Base-by-base conservation (phyloP, 2,888 invertebrate genomes). In the Adela reaumurella region DNA sequence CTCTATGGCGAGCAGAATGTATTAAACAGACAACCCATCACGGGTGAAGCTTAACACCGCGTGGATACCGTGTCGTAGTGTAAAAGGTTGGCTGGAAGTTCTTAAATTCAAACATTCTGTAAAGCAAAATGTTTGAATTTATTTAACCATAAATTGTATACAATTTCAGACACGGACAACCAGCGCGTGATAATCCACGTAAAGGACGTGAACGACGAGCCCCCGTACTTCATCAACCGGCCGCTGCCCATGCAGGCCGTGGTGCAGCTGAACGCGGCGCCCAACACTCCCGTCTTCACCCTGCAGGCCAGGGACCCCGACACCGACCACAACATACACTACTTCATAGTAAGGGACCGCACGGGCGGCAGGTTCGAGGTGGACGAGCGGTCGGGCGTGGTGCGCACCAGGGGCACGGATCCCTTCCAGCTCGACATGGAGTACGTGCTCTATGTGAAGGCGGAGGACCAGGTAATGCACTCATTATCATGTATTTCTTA, bases 241-340 rank as follows among this genome's bases (percentile, higher is more conserved):
- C 98, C 98, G 0, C 78, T 94, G 55, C 98, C 98, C 17, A 97
- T 97, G 93, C 94, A 97, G 72, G 94, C 97, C 1, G 96, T 97
- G 52, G 96, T 97, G 1, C 95, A 97, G 63, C 83, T 95, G 48
- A 97, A 97, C 67, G 96, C 97, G 3, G 92, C 94, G 3, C 92
- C 94, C 41, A 97, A 96, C 68, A 95, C 95, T 0, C 94, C 94
- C 4, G 96, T 97, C 3, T 97, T 96, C 74, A 96, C 96, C n/a
- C 85, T 99, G 19, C 94, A 96, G 68, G 98, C 98, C 16, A 81
- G 95, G 55, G 97, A 98, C 69, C 97, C 97, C 2, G 96, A 97
- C 66, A 95, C 95, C 1, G 96, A 95, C 74, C 94, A 95, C 68
- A 93, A 94, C 66, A 94, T 97, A 55, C 94, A 94, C 68, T 95